phyloP scores from a whole-genome alignment of 1,140 invertebrate genomes.

The Drosophila equinoxialis region DNA sequence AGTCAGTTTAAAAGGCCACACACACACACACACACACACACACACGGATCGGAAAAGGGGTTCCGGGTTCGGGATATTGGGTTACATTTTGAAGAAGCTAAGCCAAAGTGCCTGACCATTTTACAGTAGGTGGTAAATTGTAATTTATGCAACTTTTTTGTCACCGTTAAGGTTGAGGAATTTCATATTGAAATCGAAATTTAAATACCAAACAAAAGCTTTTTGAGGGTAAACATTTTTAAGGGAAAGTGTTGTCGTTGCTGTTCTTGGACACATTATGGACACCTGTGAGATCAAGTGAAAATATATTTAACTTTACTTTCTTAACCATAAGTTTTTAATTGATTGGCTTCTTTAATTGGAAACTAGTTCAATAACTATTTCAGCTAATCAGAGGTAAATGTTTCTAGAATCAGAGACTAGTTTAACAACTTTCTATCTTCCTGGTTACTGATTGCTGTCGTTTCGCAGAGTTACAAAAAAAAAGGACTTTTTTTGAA shows the following conservation, averaged over 20 bases:
- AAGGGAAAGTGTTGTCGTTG: constrained; percentile 45
- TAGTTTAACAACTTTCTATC: no score
- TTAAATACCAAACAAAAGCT: constrained; percentile 47
- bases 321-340: no score
- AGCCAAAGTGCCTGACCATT: constrained; percentile 34
- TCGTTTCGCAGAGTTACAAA: neutral
- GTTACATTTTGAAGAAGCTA: constrained; percentile 37
- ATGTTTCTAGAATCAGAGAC: no score
- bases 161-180: neutral
- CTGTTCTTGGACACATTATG: neutral
- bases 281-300: constrained; percentile 16
- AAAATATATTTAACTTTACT: neutral
- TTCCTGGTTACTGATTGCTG: no score
- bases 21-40: constrained; percentile 17
- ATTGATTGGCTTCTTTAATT: no score
- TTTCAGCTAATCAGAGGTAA: no score
- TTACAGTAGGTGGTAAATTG: neutral
- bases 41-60: neutral
- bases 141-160: constrained; percentile 68
- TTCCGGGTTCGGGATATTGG: neutral
- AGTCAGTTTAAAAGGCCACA: constrained; percentile 40
- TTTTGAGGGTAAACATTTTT: constrained; percentile 38
- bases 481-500: neutral
- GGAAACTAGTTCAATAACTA: no score
- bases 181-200: constrained; percentile 66